Percentiles rank a stretch among this genome's conserved stretches.
Conservation (phyloP, 1,140 invertebrate genomes). For the Plutomurus gul region DNA sequence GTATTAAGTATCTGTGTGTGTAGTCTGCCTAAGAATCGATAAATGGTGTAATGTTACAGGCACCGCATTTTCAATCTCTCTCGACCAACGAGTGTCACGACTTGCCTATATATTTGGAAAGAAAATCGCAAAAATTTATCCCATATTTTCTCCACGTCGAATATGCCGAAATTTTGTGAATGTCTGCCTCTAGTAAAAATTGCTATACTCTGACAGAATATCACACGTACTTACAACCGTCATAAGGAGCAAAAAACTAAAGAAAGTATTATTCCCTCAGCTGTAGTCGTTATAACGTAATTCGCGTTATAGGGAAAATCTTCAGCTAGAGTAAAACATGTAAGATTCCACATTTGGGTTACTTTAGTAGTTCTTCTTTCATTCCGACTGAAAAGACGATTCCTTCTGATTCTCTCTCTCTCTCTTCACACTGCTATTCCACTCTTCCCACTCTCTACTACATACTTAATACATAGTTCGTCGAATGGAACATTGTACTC, state of each 20-base stretch:
- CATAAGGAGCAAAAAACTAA: background rate
- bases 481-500: background rate
- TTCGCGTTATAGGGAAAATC: background rate
- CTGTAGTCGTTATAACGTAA: background rate
- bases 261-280: background rate
- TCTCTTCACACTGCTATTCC: background rate
- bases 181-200: background rate
- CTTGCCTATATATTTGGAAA: slow-evolving; percentile 40
- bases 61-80: slow-evolving; percentile 52
- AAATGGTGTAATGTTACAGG: slow-evolving; percentile 42
- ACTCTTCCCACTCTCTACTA: background rate
- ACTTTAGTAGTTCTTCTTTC: background rate
- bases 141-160: slow-evolving; percentile 32
- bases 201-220: background rate
- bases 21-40: slow-evolving; percentile 33
- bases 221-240: background rate
- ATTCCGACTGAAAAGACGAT: background rate
- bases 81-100: slow-evolving; percentile 47
- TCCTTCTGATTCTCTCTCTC: background rate
- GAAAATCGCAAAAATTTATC: slow-evolving; percentile 37
- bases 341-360: background rate
- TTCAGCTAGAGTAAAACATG: background rate
- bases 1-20: slow-evolving; percentile 19
- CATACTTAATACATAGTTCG: background rate
- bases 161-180: background rate